phyloP scores from a whole-genome alignment of 1,140 invertebrate genomes.

The Microplitis mediator region DNA sequence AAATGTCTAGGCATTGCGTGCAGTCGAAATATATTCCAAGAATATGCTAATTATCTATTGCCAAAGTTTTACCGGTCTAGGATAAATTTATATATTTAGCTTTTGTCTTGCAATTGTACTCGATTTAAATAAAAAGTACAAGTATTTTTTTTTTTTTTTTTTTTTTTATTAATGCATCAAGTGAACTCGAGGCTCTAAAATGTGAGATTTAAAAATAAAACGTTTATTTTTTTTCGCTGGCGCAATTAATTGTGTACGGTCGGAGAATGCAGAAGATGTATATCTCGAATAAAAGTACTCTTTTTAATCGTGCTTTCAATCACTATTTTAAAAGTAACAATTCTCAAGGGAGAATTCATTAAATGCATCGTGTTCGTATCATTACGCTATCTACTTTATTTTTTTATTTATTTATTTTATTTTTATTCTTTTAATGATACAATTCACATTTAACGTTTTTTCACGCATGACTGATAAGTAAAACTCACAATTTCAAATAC shows the following conservation, averaged over 20 bases:
- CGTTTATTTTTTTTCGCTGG: not conserved
- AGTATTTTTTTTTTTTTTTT: too few relatives aligned
- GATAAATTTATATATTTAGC: not conserved
- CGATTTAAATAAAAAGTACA: too few relatives aligned
- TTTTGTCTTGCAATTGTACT: too few relatives aligned
- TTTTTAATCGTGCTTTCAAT: not conserved
- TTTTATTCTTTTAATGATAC: too few relatives aligned
- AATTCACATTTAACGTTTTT: too few relatives aligned
- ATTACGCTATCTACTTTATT: too few relatives aligned
- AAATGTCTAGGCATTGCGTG: slow-evolving; percentile 39
- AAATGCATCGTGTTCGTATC: not conserved
- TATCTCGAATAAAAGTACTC: not conserved
- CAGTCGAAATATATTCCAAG: slow-evolving; percentile 42
- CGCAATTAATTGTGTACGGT: not conserved
- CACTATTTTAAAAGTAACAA: not conserved
- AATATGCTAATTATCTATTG: slow-evolving; percentile 48
- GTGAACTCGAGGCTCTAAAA: too few relatives aligned
- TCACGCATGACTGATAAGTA: too few relatives aligned
- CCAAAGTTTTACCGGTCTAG: slow-evolving; percentile 37
- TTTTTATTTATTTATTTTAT: too few relatives aligned
- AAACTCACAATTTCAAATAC: too few relatives aligned
- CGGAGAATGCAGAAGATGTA: not conserved
- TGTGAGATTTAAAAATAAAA: too few relatives aligned
- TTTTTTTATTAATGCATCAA: too few relatives aligned
- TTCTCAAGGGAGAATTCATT: not conserved